Conservation (phyloP, 2,797 vertebrate genomes). For the Buceros bicornis region DNA sequence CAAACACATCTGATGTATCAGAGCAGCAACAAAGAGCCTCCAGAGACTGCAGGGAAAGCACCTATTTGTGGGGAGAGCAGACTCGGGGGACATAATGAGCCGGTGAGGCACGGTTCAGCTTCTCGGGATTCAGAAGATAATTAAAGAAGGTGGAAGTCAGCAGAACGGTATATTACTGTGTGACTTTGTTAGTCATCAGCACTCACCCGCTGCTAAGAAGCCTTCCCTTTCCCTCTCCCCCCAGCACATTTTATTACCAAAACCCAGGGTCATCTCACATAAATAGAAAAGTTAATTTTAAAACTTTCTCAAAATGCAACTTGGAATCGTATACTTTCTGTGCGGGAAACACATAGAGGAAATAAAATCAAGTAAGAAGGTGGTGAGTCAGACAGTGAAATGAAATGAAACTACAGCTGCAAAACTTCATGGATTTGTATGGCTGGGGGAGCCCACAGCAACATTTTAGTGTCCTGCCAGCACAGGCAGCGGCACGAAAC, state of each 20-base stretch:
- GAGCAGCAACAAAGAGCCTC: constrained; percentile 44
- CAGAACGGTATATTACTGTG: constrained; percentile 23
- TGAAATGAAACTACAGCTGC: constrained; percentile 14
- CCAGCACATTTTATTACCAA: not conserved
- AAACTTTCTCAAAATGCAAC: constrained; percentile 17
- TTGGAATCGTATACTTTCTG: not conserved
- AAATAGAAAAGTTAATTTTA: constrained; percentile 40
- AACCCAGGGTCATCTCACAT: not conserved
- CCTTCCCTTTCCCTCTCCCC: not conserved
- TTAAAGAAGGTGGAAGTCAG: constrained; percentile 60
- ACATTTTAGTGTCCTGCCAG: not conserved
- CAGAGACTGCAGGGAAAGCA: not conserved
- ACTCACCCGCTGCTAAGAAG: not conserved
- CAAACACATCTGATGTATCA: constrained; percentile 42
- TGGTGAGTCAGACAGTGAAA: not conserved
- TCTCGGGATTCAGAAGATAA: constrained; percentile 26
- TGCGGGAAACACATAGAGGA: not conserved
- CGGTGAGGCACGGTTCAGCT: not conserved
- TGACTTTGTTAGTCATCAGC: constrained; percentile 2
- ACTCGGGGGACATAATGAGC: not conserved
- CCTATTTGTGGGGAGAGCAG: constrained; percentile 28
- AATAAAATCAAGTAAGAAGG: constrained; percentile 12
- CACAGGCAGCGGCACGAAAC: not conserved
- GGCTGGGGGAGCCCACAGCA: not conserved
- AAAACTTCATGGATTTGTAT: not conserved